phyloP scores from a whole-genome alignment of 2,113 vertebrate species.

The Pachypanchax playfairii region DNA sequence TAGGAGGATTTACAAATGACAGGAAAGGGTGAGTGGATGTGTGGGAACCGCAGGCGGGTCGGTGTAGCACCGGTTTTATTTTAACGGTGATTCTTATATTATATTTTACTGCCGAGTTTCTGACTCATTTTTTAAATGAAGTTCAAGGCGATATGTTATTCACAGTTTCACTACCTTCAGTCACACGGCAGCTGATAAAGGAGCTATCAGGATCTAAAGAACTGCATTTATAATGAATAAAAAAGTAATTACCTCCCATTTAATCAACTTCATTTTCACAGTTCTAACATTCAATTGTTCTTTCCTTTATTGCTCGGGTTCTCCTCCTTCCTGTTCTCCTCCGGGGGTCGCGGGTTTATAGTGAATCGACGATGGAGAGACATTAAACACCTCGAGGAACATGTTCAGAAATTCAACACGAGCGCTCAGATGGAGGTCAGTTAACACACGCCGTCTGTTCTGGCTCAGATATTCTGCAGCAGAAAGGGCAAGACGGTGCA shows the following conservation, averaged over 20 bases:
- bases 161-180: constrained; percentile 19
- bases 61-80: too few relatives aligned
- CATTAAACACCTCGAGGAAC: constrained; percentile 22
- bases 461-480: constrained; percentile 19
- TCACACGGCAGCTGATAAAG: neutral
- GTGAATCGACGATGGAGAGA: constrained; percentile 4
- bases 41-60: neutral
- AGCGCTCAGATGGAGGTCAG: constrained; percentile 18
- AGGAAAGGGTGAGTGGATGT: too few relatives aligned
- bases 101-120: neutral
- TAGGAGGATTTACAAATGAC: too few relatives aligned
- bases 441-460: constrained; percentile 15
- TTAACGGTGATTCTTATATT: neutral
- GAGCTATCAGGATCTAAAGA: constrained; percentile 3
- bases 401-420: constrained; percentile 3
- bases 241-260: constrained; percentile 15
- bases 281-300: constrained; percentile 4
- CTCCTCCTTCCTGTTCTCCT: neutral
- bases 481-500: neutral
- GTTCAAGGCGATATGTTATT: neutral
- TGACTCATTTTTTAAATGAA: neutral
- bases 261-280: neutral
- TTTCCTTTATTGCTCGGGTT: neutral
- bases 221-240: constrained; percentile 22
- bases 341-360: neutral